These are phyloP conservation scores for Syrrhaptes paradoxus DNA, from an alignment of 2,113 vertebrate genomes.

Conservation along the genomic window DNA sequence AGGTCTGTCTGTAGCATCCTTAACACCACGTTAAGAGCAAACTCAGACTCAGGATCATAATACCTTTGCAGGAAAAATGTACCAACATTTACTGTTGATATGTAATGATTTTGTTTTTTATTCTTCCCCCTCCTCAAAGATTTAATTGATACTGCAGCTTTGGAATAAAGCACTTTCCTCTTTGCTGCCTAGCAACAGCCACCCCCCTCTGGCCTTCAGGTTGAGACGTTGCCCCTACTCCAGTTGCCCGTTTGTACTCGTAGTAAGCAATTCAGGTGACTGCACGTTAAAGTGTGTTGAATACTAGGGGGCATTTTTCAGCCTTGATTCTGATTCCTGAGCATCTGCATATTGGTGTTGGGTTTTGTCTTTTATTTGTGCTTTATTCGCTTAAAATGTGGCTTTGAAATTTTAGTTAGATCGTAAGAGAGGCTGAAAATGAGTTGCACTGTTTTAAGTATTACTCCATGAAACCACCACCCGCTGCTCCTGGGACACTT, in stretches of 20 bases:
- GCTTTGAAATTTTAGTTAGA: constrained; percentile 8
- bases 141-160: constrained; percentile 33
- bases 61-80: not conserved
- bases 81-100: not conserved
- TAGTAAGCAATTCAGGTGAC: constrained; percentile 49
- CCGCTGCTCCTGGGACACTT: not conserved
- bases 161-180: not conserved
- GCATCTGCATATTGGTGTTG: not conserved
- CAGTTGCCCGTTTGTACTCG: not conserved
- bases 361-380: not conserved
- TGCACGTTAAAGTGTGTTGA: not conserved
- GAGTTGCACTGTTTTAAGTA: not conserved
- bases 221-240: not conserved
- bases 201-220: constrained; percentile 2
- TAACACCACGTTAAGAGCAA: not conserved
- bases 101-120: not conserved
- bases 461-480: not conserved
- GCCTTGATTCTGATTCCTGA: constrained; percentile 23
- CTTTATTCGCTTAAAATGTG: not conserved
- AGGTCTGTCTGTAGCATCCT: not conserved
- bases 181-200: not conserved
- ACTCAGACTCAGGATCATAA: not conserved
- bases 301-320: constrained; percentile 19
- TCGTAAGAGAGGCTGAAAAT: not conserved
- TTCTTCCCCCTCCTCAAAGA: not conserved